These are phyloP conservation scores for Stegostoma tigrinum DNA, from an alignment of 2,113 vertebrate species.

Conservation along the genomic window DNA sequence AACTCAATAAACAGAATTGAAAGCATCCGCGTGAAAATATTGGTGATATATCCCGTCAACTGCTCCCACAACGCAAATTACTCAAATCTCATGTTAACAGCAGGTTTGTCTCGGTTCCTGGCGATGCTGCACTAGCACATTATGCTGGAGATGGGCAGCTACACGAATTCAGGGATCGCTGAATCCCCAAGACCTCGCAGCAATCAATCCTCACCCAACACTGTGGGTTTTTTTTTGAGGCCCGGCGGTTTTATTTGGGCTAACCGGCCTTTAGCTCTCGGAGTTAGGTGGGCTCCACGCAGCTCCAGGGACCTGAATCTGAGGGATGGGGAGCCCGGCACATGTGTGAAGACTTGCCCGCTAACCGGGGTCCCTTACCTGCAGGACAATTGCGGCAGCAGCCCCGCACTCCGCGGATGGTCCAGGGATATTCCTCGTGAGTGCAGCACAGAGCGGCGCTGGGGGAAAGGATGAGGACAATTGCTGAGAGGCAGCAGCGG, in stretches of 20 bases:
- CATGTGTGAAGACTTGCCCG: background rate
- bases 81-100: background rate
- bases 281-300: too few relatives aligned
- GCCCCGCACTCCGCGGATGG: fast-evolving
- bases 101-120: too few relatives aligned
- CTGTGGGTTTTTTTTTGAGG: too few relatives aligned
- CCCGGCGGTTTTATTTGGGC: too few relatives aligned
- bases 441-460: background rate
- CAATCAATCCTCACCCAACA: too few relatives aligned
- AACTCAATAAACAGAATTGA: background rate
- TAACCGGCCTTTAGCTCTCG: too few relatives aligned
- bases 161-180: too few relatives aligned
- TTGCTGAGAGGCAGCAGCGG: background rate
- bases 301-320: too few relatives aligned
- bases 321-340: too few relatives aligned
- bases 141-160: too few relatives aligned
- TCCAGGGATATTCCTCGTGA: background rate
- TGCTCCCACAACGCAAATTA: background rate
- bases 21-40: background rate
- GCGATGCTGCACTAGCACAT: too few relatives aligned
- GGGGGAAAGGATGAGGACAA: background rate
- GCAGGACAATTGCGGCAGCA: background rate
- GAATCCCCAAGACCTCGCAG: too few relatives aligned
- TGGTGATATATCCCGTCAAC: background rate
- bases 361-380: background rate